Percentiles rank a stretch among this genome's conserved stretches.
Evolutionary conservation across 2,113 vertebrate genomes (phyloP).

Genomic region (Salvelinus alpinus): DNA sequence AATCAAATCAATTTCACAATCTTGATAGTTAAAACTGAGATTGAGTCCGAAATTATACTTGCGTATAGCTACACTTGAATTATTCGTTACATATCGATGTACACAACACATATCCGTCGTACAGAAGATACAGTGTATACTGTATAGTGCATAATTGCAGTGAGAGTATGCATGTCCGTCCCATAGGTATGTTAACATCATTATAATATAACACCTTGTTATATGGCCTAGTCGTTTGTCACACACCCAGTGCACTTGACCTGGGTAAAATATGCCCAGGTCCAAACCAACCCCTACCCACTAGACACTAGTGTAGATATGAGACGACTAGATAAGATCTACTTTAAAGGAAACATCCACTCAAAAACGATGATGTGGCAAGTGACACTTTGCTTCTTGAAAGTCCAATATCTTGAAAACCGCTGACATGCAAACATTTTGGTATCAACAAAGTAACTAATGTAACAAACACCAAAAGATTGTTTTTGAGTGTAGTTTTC

Average conservation of each 20-base stretch:
- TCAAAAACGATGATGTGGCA: no score
- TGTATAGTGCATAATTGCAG: constrained; percentile 70
- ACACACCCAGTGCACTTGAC: background rate
- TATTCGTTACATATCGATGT: constrained; percentile 60
- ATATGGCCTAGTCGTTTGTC: background rate
- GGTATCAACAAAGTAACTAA: background rate
- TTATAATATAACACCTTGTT: background rate
- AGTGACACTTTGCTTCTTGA: background rate
- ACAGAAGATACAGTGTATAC: constrained; percentile 71
- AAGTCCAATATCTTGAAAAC: background rate
- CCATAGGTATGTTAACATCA: background rate
- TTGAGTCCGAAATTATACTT: constrained; percentile 65
- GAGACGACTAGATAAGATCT: background rate
- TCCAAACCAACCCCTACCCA: background rate
- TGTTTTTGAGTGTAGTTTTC: background rate
- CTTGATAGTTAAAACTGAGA: constrained; percentile 84
- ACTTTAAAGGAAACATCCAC: background rate
- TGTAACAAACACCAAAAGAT: background rate
- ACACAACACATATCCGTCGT: constrained; percentile 59
- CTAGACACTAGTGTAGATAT: background rate
- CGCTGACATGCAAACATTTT: no score
- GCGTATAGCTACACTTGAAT: constrained; percentile 42
- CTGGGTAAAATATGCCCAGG: background rate
- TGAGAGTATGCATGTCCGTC: constrained; percentile 33
- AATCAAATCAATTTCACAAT: constrained; percentile 70